A percentile compares a stretch with the other conserved stretches of the same genome.
These are phyloP conservation scores for Alcedo atthis DNA, from an alignment of 2,797 vertebrate genomes.

Conservation along the genomic window DNA sequence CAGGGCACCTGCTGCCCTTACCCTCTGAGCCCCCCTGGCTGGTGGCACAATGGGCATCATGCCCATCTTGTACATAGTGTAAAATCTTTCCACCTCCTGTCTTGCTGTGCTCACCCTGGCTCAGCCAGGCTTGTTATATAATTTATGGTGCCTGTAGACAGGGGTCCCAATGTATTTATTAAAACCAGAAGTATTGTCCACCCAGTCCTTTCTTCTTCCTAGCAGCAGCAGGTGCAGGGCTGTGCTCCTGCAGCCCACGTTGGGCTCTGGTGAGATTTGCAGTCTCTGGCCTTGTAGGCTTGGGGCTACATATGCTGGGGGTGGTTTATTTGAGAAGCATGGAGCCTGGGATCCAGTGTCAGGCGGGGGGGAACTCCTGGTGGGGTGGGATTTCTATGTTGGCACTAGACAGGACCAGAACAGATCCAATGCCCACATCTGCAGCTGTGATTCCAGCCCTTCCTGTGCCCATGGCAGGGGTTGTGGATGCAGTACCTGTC, in stretches of 20 bases:
- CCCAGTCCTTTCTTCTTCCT: not conserved
- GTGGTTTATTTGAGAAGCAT: rapidly evolving
- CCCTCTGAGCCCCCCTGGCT: not conserved
- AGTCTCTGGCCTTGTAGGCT: not conserved
- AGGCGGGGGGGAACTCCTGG: not conserved
- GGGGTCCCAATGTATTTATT: constrained; percentile 78
- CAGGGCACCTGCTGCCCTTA: not conserved
- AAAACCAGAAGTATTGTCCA: constrained; percentile 60
- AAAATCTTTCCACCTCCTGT: constrained; percentile 10
- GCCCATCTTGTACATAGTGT: constrained; percentile 61
- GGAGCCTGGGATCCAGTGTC: not conserved
- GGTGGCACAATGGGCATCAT: rapidly evolving
- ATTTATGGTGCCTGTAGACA: constrained; percentile 44
- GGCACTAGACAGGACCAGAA: not conserved
- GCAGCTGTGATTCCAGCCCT: rapidly evolving
- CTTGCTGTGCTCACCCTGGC: not conserved
- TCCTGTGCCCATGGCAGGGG: rapidly evolving
- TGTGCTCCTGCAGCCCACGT: rapidly evolving
- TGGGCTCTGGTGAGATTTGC: no score
- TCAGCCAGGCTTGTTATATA: not conserved
- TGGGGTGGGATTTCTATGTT: not conserved
- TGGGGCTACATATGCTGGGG: rapidly evolving
- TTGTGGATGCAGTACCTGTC: rapidly evolving
- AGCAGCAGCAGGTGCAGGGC: not conserved
- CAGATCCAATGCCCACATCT: not conserved